Conservation (phyloP, 2,113 vertebrate species). For the Muntiacus muntjak region DNA sequence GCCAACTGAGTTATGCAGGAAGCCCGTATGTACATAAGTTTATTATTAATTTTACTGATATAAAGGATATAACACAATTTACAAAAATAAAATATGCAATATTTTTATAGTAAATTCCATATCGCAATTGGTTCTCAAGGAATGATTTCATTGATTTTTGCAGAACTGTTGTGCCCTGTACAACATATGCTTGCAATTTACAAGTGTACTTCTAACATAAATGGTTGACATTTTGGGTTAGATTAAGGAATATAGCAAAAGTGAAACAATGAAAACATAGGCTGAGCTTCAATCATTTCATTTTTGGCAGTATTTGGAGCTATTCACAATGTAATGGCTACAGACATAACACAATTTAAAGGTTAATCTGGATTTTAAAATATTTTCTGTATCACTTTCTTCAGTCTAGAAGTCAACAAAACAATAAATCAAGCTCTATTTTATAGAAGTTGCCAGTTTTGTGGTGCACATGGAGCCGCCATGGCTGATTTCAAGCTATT, state of each 20-base stretch:
- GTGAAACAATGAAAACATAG: not conserved
- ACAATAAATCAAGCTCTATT: not conserved
- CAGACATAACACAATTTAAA: not conserved
- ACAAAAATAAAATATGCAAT: not conserved
- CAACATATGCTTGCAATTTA: not conserved
- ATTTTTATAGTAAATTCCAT: not conserved
- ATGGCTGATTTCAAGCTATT: not conserved
- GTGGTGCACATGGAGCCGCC: not conserved
- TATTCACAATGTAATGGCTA: not conserved
- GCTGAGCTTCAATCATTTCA: not conserved
- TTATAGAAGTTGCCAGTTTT: not conserved
- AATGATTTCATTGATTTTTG: constrained; percentile 24
- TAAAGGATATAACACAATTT: not conserved
- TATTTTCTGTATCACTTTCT: not conserved
- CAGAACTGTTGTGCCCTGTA: not conserved
- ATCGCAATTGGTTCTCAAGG: not conserved
- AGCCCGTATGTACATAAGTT: not conserved
- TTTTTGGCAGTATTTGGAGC: not conserved
- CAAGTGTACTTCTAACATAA: not conserved
- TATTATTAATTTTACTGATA: not conserved
- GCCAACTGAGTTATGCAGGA: not conserved
- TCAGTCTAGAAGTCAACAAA: not conserved
- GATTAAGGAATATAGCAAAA: not conserved
- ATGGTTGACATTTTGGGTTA: not conserved
- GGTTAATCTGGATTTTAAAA: constrained; percentile 5